phyloP scores from a whole-genome alignment of 2,797 vertebrate species.

The Acropternis orthonyx region DNA sequence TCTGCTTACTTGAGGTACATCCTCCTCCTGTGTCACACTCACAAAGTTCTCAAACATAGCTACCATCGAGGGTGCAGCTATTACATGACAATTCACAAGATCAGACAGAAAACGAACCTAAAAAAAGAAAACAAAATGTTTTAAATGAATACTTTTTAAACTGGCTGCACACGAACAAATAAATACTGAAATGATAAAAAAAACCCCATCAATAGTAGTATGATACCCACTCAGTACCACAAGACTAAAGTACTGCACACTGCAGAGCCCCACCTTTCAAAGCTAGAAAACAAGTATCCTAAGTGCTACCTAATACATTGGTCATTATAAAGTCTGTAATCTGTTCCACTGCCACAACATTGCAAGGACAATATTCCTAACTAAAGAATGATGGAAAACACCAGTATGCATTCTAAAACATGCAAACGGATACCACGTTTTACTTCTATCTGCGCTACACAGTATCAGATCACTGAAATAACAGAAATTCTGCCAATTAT shows the following conservation, averaged over 20 bases:
- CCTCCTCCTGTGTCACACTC: constrained; percentile 94
- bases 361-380: background rate
- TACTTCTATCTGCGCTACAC: background rate
- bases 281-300: background rate
- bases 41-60: constrained; percentile 99
- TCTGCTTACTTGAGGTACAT: constrained; percentile 91
- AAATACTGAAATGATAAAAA: background rate
- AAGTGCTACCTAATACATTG: fast-evolving
- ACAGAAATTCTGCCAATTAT: background rate
- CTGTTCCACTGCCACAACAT: background rate
- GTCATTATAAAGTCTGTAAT: background rate
- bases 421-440: fast-evolving
- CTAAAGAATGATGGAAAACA: background rate
- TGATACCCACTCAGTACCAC: background rate
- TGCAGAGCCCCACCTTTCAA: background rate
- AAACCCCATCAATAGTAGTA: background rate
- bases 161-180: background rate
- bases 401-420: background rate
- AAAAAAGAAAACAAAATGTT: background rate
- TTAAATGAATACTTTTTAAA: background rate
- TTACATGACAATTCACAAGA: constrained; percentile 97
- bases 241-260: background rate
- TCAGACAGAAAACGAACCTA: constrained; percentile 96
- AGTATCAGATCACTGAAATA: background rate
- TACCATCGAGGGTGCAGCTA: constrained; percentile 97